Conservation (phyloP, 2,113 vertebrate species). For the Laterallus jamaicensis region DNA sequence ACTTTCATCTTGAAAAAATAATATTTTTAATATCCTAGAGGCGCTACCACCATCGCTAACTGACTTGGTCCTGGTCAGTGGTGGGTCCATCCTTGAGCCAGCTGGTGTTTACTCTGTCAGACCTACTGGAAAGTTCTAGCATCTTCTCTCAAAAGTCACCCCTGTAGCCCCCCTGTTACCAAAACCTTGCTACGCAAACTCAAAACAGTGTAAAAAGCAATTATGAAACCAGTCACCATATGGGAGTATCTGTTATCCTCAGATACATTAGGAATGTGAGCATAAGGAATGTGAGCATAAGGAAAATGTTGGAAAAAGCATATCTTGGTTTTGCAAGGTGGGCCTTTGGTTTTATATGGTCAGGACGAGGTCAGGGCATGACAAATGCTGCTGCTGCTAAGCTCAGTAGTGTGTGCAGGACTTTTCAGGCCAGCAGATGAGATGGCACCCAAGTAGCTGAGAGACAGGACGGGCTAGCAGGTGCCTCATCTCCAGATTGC, state of each 20-base stretch:
- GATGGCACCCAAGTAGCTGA: neutral
- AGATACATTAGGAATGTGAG: neutral
- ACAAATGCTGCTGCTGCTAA: neutral
- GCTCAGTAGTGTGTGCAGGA: fast-evolving
- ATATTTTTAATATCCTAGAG: neutral
- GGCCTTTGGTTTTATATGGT: neutral
- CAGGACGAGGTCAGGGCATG: fast-evolving
- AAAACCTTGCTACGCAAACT: no score
- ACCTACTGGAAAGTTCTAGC: no score
- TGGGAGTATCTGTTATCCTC: neutral
- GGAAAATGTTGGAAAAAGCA: neutral
- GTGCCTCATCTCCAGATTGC: neutral
- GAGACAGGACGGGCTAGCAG: neutral
- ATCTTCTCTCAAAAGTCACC: no score
- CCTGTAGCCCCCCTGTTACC: no score
- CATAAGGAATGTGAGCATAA: neutral
- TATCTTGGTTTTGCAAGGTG: neutral
- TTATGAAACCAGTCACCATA: neutral
- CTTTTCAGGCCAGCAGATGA: neutral
- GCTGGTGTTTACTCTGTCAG: no score
- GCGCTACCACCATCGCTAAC: no score
- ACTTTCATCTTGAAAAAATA: neutral
- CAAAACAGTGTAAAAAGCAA: neutral
- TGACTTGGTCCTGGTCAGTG: no score
- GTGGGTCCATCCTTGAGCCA: no score